Percentiles rank a stretch among this genome's conserved stretches.
Conservation (phyloP, 2,113 vertebrate species). For the Callionymus lyra region DNA sequence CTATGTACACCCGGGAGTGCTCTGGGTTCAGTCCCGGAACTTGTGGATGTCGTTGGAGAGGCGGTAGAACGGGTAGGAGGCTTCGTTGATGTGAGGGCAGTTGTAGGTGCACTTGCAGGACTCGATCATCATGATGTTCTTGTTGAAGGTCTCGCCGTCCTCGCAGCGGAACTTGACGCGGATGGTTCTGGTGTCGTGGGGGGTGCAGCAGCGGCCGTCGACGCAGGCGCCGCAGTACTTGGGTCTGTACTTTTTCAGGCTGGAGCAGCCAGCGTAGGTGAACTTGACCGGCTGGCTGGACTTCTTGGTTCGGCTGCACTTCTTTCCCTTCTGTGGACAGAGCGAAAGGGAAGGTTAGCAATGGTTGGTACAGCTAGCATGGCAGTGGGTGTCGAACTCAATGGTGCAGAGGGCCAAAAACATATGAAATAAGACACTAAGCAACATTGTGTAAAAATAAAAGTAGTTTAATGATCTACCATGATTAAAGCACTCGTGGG, state of each 20-base stretch:
- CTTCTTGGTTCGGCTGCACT: conserved; percentile 89
- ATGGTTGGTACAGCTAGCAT: no score
- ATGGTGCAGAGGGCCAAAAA: no score
- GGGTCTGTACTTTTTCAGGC: conserved; percentile 89
- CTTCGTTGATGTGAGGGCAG: conserved; percentile 81
- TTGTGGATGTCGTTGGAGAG: conserved; percentile 98
- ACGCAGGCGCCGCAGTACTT: conserved; percentile 91
- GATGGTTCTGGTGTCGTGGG: conserved; percentile 89
- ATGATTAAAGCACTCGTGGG: no score
- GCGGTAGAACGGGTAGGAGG: conserved; percentile 87
- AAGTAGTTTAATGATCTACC: no score
- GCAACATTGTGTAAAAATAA: no score
- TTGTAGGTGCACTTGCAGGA: conserved; percentile 93
- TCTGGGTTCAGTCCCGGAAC: conserved; percentile 83
- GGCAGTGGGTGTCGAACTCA: no score
- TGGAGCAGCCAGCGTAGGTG: conserved; percentile 86
- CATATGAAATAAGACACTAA: no score
- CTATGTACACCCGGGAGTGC: conserved; percentile 38
- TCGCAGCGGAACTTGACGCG: conserved; percentile 90
- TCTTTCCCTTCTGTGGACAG: conserved; percentile 85
- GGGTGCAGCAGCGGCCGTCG: conserved; percentile 90
- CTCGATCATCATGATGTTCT: conserved; percentile 97
- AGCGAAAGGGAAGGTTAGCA: no score
- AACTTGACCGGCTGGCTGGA: conserved; percentile 76
- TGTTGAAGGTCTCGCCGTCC: conserved; percentile 90